These are phyloP conservation scores for Pionites leucogaster DNA, from an alignment of 2,113 vertebrate species.

Conservation along the genomic window DNA sequence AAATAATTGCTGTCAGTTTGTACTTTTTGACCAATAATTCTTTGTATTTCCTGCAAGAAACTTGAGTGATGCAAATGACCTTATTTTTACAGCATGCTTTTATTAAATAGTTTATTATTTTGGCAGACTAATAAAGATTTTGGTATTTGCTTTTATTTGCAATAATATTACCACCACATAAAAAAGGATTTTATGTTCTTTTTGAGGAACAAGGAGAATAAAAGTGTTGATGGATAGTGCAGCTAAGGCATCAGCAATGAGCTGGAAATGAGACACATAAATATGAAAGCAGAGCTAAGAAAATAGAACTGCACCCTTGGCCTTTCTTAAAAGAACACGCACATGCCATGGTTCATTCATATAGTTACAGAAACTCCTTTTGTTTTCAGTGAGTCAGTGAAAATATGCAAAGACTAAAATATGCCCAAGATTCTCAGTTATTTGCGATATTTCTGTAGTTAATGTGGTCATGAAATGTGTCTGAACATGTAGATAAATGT, in stretches of 20 bases:
- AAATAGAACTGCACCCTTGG: conserved; percentile 94
- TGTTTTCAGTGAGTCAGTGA: conserved; percentile 70
- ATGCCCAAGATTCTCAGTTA: conserved; percentile 41
- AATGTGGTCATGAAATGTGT: conserved; percentile 49
- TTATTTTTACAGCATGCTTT: conserved; percentile 93
- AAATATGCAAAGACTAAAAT: conserved; percentile 56
- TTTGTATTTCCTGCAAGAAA: conserved; percentile 79
- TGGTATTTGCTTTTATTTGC: conserved; percentile 93
- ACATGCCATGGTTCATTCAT: conserved; percentile 92
- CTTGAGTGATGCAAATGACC: conserved; percentile 89
- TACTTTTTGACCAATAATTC: conserved; percentile 84
- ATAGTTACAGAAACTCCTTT: conserved; percentile 79
- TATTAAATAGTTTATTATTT: conserved; percentile 93
- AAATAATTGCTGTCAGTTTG: conserved; percentile 79
- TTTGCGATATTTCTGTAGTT: conserved; percentile 59
- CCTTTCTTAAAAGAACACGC: conserved; percentile 93
- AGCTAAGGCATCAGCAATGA: conserved; percentile 93
- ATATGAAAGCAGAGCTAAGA: conserved; percentile 92
- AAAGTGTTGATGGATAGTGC: conserved; percentile 95
- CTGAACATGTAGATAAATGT: conserved; percentile 40
- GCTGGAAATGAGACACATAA: conserved; percentile 98
- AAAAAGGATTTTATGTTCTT: conserved; percentile 94
- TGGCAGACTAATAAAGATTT: conserved; percentile 93
- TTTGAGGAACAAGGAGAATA: conserved; percentile 92
- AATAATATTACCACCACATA: conserved; percentile 89